Evolutionary conservation across 2,113 vertebrate species (phyloP), one percentile per base, ranked within the genome.

Genomic region (Lamprologus callipterus): DNA sequence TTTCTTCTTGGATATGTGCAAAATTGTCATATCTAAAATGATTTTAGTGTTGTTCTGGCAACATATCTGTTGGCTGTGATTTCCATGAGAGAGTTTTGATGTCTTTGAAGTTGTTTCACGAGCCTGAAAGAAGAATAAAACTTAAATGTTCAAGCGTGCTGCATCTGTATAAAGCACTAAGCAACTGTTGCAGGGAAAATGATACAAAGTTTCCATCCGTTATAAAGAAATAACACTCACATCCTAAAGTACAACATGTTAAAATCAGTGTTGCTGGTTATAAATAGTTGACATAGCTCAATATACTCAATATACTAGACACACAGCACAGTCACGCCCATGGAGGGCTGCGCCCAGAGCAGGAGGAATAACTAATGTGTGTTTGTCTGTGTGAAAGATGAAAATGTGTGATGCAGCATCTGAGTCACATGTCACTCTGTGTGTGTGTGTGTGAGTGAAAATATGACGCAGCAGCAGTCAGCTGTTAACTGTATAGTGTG

Each of bases 401-500:
- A 55, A 57, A 87, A 65, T 70, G 58, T 79, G 81, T 79, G 89
- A 85, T 55, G 87, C 90, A 88, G 91, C 82, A 85, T 16, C 80
- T 63, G 13, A 31, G 81, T 88, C 91, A 87, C 88, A 87, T 88
- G 70, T 37, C 68, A 37, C 53, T 35, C 9, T 58, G 26, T 82
- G 19, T 63, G 79, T 87, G 54, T 87, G 54, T 57, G 53, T 55
- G 21, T 55, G 78, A 35, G 2, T 33, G 57, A 84, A 82, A 87
- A 87, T 80, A 73, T 92, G 93, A 93, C 88, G 80, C 90, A 91
- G 90, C 87, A 86, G 70, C 35, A 85, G 65, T 85, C 88, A 88
- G 57, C 88, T 88, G 85, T 91, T 86, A 51, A 37, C 79, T 86
- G 55, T 16, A 7, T 4, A 14, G 75, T 70, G 53, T 70, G 33